These are phyloP conservation scores for Carassius gibelio DNA, from an alignment of 2,113 vertebrate species.

Conservation along the genomic window DNA sequence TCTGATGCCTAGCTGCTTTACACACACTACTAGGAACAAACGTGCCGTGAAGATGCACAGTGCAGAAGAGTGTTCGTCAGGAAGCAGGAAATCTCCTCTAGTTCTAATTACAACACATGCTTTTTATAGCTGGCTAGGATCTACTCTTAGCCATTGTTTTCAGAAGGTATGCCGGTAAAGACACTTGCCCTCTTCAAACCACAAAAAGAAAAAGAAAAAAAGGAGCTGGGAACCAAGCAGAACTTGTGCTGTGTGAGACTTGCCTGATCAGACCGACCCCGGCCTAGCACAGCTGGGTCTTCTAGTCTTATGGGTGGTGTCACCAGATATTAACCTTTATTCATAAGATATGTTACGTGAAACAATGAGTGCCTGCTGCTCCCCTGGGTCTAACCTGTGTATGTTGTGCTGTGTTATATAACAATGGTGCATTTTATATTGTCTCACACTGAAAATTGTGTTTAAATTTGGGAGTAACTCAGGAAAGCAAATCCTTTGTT, in stretches of 20 bases:
- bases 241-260: conserved; percentile 47
- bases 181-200: neutral
- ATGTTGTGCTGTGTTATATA: conserved; percentile 3
- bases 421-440: conserved; percentile 36
- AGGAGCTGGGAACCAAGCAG: neutral
- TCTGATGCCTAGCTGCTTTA: conserved; percentile 69
- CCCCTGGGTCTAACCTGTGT: conserved; percentile 59
- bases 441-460: neutral
- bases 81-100: conserved; percentile 54
- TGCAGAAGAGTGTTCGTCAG: conserved; percentile 58
- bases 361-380: conserved; percentile 59
- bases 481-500: neutral
- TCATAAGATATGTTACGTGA: conserved; percentile 64
- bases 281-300: conserved; percentile 63
- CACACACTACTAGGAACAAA: conserved; percentile 77
- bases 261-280: conserved; percentile 68
- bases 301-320: conserved; percentile 69
- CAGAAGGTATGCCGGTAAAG: neutral
- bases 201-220: neutral
- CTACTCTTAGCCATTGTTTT: conserved; percentile 8
- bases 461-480: neutral
- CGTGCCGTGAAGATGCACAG: conserved; percentile 72
- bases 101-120: conserved; percentile 28
- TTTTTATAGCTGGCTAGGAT: conserved; percentile 16
- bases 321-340: conserved; percentile 77